phyloP scores from a whole-genome alignment of 1,140 invertebrate species.

The Stegodyphus mimosarum region DNA sequence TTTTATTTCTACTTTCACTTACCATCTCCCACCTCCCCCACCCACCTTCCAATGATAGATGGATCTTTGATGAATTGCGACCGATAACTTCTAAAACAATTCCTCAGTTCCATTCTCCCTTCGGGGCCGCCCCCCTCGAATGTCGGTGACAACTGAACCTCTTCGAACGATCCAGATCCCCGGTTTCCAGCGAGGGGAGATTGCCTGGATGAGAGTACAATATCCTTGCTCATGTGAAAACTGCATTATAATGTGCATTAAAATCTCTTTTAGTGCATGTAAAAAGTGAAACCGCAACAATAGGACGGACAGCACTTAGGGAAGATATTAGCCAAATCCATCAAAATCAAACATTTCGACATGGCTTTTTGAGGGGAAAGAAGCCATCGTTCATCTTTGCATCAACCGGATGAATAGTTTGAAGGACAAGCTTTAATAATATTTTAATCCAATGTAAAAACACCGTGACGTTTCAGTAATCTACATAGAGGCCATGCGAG shows the following conservation, averaged over 20 bases:
- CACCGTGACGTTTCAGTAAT: neutral
- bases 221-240: neutral
- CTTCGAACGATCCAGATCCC: neutral
- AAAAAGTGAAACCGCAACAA: conserved; percentile 52
- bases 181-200: neutral
- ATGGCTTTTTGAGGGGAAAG: too few relatives aligned
- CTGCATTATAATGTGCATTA: conserved; percentile 58
- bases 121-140: neutral
- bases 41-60: conserved; percentile 42
- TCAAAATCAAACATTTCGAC: conserved; percentile 28
- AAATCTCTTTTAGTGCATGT: conserved; percentile 47
- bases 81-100: conserved; percentile 58
- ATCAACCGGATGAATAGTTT: neutral
- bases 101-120: conserved; percentile 19
- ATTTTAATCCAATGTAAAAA: neutral
- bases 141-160: conserved; percentile 11
- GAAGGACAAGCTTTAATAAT: neutral
- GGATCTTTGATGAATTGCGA: conserved; percentile 52
- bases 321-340: conserved; percentile 43
- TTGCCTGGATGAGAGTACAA: neutral
- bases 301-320: neutral
- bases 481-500: too few relatives aligned
- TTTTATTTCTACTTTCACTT: neutral
- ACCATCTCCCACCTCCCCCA: neutral
- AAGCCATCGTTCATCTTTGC: too few relatives aligned